Base-by-base conservation (phyloP, 2,113 vertebrate species). In the Sylvietta virens region DNA sequence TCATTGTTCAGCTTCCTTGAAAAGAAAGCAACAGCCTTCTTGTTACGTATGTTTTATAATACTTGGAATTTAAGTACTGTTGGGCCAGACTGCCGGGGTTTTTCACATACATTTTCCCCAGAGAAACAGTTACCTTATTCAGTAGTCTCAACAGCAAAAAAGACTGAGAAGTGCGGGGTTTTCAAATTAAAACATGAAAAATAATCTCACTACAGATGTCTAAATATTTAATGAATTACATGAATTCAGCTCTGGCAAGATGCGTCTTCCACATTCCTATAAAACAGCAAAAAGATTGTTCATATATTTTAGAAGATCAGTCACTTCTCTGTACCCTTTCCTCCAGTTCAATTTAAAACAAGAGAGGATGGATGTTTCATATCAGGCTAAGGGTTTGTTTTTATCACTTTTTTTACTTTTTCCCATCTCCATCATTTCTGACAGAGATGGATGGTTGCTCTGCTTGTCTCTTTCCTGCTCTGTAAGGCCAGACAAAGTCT, bases 161-260 rank as follows among this genome's bases (percentile, higher is more conserved):
- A 82, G 62, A 76, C 54, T 65, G 60, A 94, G 71, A 84, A 81
- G 56, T 26, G 10, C n/a, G 83, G 56, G 64, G 12, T 88, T 57
- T 92, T 85, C 58, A 81, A 90, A 88, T 94, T 94, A 93, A 95
- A 95, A 81, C 12, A 86, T 70, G 70, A 86, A 95, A 91, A 83
- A 93, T 84, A 81, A 92, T 92, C 84, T 83, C 66, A 65, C 76
- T 69, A 42, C 53, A 88, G 42, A 33, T 81, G 48, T 64, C 85
- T 95, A 94, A 94, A 80, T 83, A 84, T 87, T 95, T 72, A 30
- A 86, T 64, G 62, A 84, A 88, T 81, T 66, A 82, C 57, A 64
- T 39, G 54, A 85, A 92, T 78, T 83, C 64, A 74, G 69, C 22
- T 79, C 56, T 56, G 80, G 80, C 27, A 83, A 92, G 88, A 70